Conservation (phyloP, 2,888 invertebrate genomes). For the Eulithis prunata region DNA sequence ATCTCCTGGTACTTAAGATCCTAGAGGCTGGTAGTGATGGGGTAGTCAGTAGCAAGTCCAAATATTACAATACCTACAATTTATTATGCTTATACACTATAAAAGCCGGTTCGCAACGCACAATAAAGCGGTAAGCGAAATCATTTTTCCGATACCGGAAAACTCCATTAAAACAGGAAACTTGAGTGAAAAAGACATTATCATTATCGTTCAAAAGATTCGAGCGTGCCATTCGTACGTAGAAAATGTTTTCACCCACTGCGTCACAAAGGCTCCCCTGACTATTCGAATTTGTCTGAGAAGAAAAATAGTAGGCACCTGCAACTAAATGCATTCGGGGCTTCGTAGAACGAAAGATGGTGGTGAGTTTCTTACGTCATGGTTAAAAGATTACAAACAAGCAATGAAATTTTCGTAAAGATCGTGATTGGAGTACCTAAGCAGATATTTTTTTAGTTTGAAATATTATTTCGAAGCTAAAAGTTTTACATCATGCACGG, state of each 20-base stretch:
- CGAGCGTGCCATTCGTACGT: slow-evolving; percentile 33
- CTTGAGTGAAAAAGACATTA: slow-evolving; percentile 40
- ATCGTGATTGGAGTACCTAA: not conserved
- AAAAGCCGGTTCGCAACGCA: not conserved
- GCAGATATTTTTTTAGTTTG: no score
- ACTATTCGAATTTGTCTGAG: slow-evolving; percentile 72
- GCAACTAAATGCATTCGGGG: slow-evolving; percentile 77
- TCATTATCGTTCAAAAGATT: slow-evolving; percentile 39
- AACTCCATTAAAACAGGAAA: slow-evolving; percentile 30
- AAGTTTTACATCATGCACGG: no score
- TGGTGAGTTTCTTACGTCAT: slow-evolving; percentile 1
- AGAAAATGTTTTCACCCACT: slow-evolving; percentile 35
- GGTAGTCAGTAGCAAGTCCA: no score
- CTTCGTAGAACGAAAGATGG: slow-evolving; percentile 23
- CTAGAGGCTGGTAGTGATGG: no score
- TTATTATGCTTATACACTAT: no score
- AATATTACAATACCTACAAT: no score
- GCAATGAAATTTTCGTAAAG: not conserved
- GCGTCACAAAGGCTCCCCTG: slow-evolving; percentile 52
- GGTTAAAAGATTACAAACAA: not conserved
- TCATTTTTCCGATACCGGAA: slow-evolving; percentile 10
- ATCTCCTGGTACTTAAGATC: no score
- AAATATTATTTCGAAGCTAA: no score
- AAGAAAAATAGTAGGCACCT: slow-evolving; percentile 80
- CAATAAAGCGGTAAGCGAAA: not conserved